A percentile compares a stretch with the other conserved stretches of the same genome.
These are phyloP conservation scores for Drosophila punjabiensis DNA, from an alignment of 1,140 invertebrate species.

Conservation along the genomic window DNA sequence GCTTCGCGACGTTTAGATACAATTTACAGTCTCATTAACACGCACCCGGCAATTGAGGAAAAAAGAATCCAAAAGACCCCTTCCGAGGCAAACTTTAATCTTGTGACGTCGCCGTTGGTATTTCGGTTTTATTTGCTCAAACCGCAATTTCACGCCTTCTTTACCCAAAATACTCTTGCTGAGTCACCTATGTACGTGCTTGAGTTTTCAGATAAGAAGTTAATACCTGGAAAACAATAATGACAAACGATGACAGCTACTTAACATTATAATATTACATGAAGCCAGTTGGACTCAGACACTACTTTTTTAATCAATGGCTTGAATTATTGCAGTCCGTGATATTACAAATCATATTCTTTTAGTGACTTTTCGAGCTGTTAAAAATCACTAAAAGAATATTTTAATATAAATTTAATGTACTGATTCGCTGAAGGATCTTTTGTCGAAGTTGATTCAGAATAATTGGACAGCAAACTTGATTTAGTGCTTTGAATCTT, in stretches of 20 bases:
- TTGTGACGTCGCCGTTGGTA: slow-evolving; percentile 37
- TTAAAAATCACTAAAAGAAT: neutral
- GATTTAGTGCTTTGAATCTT: too few species aligned
- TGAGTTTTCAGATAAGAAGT: slow-evolving; percentile 2
- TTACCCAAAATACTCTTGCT: slow-evolving; percentile 12
- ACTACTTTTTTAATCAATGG: neutral
- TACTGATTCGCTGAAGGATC: too few species aligned
- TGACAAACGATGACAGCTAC: neutral
- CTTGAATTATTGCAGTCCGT: neutral
- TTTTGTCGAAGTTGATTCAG: too few species aligned
- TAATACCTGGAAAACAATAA: slow-evolving; percentile 1
- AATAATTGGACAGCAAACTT: too few species aligned
- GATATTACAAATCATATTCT: too few species aligned
- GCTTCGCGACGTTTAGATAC: slow-evolving; percentile 11
- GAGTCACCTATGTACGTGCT: slow-evolving; percentile 10
- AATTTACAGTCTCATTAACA: slow-evolving; percentile 53
- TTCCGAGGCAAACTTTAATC: slow-evolving; percentile 11
- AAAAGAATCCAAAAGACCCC: slow-evolving; percentile 1
- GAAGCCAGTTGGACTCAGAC: neutral
- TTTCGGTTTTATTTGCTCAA: slow-evolving; percentile 29
- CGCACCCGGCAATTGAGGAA: slow-evolving; percentile 25
- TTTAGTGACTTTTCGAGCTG: too few species aligned
- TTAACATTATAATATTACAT: neutral
- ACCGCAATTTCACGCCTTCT: slow-evolving; percentile 47
- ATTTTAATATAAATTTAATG: neutral